Evolutionary conservation across 1,140 invertebrate genomes (phyloP).

Genomic region (Ridgeia piscesae): DNA sequence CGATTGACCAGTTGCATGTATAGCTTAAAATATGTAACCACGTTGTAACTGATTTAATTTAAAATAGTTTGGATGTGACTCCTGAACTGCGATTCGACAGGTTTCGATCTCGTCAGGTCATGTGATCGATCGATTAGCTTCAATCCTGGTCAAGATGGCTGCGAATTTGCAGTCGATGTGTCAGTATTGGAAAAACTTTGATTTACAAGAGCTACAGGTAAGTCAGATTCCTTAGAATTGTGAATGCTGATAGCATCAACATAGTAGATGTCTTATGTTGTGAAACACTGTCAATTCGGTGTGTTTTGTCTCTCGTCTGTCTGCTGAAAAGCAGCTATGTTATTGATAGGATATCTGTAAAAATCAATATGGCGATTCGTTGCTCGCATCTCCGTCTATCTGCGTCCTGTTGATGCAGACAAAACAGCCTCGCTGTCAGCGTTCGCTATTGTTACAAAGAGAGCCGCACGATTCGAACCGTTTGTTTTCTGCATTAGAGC

Average conservation of each 20-base stretch:
- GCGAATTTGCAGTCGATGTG: slow-evolving; percentile 60
- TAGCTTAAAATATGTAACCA: slow-evolving; percentile 7
- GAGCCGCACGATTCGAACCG: not conserved
- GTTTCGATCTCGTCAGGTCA: slow-evolving; percentile 40
- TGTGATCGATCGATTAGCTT: slow-evolving; percentile 57
- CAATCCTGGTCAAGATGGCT: slow-evolving; percentile 51
- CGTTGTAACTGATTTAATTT: not conserved
- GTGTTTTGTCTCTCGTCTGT: not conserved
- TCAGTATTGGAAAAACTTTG: slow-evolving; percentile 61
- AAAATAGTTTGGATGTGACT: not conserved
- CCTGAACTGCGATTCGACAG: not conserved
- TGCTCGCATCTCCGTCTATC: slow-evolving; percentile 36
- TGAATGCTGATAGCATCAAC: slow-evolving; percentile 23
- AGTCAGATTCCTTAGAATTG: slow-evolving; percentile 24
- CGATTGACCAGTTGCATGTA: not conserved
- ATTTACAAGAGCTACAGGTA: slow-evolving; percentile 61
- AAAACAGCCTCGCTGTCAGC: not conserved
- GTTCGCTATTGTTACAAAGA: not conserved
- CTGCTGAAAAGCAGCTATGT: slow-evolving; percentile 15
- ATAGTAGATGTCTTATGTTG: slow-evolving; percentile 9
- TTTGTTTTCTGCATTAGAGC: not conserved
- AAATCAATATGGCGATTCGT: slow-evolving; percentile 48
- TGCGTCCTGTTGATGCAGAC: slow-evolving; percentile 26
- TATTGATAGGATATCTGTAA: slow-evolving; percentile 47
- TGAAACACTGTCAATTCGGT: slow-evolving; percentile 17